Evolutionary conservation across 37 sponge, comb jelly and placozoan genomes (phyloP).

Genomic region (Haliclona indistincta): DNA sequence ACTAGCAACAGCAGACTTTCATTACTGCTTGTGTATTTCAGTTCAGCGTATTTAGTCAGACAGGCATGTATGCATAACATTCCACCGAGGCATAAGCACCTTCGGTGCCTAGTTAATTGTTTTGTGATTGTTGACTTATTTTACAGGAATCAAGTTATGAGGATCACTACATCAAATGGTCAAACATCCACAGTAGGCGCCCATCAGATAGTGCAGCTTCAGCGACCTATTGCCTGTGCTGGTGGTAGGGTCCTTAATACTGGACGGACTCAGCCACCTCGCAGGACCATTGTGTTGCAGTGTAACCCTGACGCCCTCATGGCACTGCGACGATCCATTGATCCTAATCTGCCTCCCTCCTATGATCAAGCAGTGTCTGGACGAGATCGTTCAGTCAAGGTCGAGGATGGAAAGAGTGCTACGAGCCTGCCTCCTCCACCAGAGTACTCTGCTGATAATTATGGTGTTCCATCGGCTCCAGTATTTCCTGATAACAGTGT

Average conservation of each 20-base stretch:
- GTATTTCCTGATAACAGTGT: no score
- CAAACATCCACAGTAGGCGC: no score
- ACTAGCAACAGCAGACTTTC: no score
- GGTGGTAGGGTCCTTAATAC: background rate
- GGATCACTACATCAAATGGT: no score
- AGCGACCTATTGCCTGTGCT: background rate
- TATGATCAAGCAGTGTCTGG: constrained; percentile 59
- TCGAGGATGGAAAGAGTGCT: constrained; percentile 10
- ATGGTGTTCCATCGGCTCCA: background rate
- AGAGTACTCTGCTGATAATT: background rate
- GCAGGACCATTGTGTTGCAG: no score
- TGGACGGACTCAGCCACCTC: background rate
- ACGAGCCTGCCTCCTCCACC: background rate
- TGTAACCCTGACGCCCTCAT: background rate
- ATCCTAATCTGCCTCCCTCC: constrained; percentile 57
- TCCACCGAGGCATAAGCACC: no score
- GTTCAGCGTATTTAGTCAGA: no score
- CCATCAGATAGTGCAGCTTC: background rate
- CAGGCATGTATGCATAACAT: no score
- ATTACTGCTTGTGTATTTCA: no score
- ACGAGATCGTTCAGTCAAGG: constrained; percentile 35
- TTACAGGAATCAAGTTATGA: no score
- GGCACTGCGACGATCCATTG: background rate
- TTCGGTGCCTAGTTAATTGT: no score
- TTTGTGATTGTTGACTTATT: no score